Percentiles rank a stretch among this genome's conserved stretches.
Evolutionary conservation across 2,797 vertebrate species (phyloP).

Genomic region (Tenualosa thibaudeaui): DNA sequence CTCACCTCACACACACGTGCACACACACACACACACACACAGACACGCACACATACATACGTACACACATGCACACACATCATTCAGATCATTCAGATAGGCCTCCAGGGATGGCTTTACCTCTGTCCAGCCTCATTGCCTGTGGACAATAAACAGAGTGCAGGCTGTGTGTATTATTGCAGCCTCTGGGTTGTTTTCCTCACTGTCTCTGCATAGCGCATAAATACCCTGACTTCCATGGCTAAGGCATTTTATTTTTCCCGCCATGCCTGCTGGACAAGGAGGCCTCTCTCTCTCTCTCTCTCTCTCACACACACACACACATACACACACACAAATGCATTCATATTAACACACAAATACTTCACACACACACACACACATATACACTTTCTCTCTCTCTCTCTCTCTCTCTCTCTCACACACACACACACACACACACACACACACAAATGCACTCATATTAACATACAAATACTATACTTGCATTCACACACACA

Average conservation of each 20-base stretch:
- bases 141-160: neutral
- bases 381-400: slow-evolving; percentile 39
- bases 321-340: neutral
- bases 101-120: neutral
- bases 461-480: no score
- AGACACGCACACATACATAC: neutral
- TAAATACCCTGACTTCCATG: neutral
- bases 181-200: neutral
- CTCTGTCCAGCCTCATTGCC: neutral
- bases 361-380: neutral
- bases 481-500: no score
- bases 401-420: slow-evolving; percentile 38
- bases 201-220: neutral
- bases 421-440: neutral
- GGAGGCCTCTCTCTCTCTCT: slow-evolving; percentile 36
- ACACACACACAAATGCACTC: no score
- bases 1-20: neutral
- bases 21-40: neutral
- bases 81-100: neutral
- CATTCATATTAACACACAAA: no score
- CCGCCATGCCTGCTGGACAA: neutral
- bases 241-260: neutral
- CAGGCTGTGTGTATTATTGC: slow-evolving; percentile 23
- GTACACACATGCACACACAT: neutral
- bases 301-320: slow-evolving; percentile 46